A percentile compares a stretch with the other conserved stretches of the same genome.
These are phyloP conservation scores for Nemurella pictetii DNA, from an alignment of 2,888 invertebrate species.

Conservation along the genomic window DNA sequence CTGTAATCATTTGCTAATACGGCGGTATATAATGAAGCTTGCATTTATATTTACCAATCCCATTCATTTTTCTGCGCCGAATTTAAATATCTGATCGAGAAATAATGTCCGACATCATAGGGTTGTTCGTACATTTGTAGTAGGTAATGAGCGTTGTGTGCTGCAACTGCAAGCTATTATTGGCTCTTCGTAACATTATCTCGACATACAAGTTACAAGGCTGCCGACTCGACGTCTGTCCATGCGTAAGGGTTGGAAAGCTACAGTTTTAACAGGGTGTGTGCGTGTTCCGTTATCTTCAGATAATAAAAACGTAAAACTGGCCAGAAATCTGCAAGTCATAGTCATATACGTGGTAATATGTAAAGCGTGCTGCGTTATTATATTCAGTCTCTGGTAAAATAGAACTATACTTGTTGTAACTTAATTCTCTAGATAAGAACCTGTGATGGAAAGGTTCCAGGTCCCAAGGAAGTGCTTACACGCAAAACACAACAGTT, in stretches of 20 bases:
- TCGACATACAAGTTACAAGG: background rate
- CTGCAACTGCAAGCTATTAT: background rate
- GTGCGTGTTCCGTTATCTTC: constrained; percentile 28
- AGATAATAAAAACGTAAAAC: constrained; percentile 23
- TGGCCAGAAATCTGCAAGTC: constrained; percentile 16
- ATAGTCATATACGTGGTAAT: constrained; percentile 24
- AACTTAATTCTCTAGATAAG: constrained; percentile 30
- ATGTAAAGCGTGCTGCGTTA: constrained; percentile 12
- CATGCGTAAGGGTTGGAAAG: background rate
- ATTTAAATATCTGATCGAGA: too few species aligned
- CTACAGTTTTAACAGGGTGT: background rate
- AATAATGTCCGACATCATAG: background rate
- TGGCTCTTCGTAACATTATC: background rate
- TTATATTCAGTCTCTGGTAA: constrained; percentile 22
- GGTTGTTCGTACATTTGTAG: background rate
- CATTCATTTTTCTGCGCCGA: too few species aligned
- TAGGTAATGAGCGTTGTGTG: background rate
- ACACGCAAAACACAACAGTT: constrained; percentile 13
- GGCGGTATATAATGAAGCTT: too few species aligned
- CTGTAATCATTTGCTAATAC: too few species aligned
- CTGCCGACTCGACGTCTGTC: background rate
- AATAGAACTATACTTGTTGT: constrained; percentile 22
- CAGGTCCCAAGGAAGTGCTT: constrained; percentile 8
- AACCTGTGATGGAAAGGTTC: constrained; percentile 26
- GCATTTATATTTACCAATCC: too few species aligned